Evolutionary conservation across 1,140 invertebrate species (phyloP), one percentile per base, ranked within the genome.

Genomic region (Drosophila melanica): DNA sequence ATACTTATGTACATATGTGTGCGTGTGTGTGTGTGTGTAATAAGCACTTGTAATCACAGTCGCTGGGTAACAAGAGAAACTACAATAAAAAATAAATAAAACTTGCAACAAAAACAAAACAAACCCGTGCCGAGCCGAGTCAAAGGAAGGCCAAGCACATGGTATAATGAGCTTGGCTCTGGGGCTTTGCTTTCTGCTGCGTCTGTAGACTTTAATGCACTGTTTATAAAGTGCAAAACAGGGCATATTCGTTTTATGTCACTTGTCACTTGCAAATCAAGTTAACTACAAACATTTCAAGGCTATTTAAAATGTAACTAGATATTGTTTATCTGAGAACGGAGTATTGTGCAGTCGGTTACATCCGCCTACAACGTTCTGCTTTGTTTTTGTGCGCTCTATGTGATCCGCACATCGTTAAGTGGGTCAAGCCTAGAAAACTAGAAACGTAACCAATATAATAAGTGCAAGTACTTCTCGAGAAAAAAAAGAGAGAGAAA

Each of bases 121-220:
- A 65, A 72, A 45, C 30, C 35, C 18, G 3, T 59, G 27, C 18
- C 12, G 20, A 16, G n/a, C 47, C 12, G 23, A 48, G 20, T 12
- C 47, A 20, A 45, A 66, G 64, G 70, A 73, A 73, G 70, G 70
- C 70, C 70, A 73, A 73, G 64, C 70, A 57, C 20, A 64, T 47
- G 41, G 14, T 68, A 60, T 41, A 60, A 54, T 68, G 42, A 68
- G 64, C 55, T 68, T 54, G 70, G 50, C 41, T 73, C 55, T 68
- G 41, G 23, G 39, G 59, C 60, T 65, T 68, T 44, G 55, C 55
- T 73, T 68, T 73, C 65, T 68, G 63, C 67, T 63, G 66, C 57
- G 48, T 59, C 20, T 37, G 54, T 59, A 55, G 63, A 67, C 39
- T 58, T 60, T n/a, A 30, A 53, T 53, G 35, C 14, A 11, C 30